Base-by-base conservation (phyloP, 1,140 invertebrate species). In the Mactra quadrangularis region DNA sequence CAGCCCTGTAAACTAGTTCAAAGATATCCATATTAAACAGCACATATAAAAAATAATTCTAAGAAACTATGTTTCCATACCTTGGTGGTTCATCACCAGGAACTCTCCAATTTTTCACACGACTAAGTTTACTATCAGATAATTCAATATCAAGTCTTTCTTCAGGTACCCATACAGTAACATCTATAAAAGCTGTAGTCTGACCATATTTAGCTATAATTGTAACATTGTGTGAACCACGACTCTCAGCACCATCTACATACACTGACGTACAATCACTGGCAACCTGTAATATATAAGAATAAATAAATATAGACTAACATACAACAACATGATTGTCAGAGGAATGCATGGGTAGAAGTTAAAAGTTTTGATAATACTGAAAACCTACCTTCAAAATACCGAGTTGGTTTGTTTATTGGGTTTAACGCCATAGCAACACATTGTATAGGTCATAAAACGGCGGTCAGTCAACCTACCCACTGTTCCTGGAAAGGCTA, bases 151-250 rank as follows among this genome's bases (percentile, higher is more conserved):
- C 97, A 52, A 99, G 93, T 0, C 97, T 97, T 87, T 98, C 96
- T 91, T 98, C 97, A 0, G 98, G 98, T 95, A 98, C 98, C 98
- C 98, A 99, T 0, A 99, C 97, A 11, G 96, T 97, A 91, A 99
- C 97, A 82, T 96, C 95, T 0, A 97, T 96, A 52, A 97, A 92
- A 9, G 97, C 97, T 9, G 96, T 97, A 90, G 98, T 97, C 0
- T 97, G 97, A 9, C 97, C 97, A 90, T 98, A 99, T 92, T 98
- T 98, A 9, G 98, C 97, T 13, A 98, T 95, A 19, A 99, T 96
- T 0, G 97, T 97, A 0, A 98, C 98, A 92, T 99, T 99, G 17
- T 97, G 97, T 0, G 97, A 98, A 6, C 98, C 98, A 0, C 97
- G 95, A 47, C 97, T 97, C 94, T 99, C 98, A 19, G 97, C 98